These are phyloP conservation scores for Hemibagrus guttatus DNA, from an alignment of 2,797 vertebrate species.

Conservation along the genomic window DNA sequence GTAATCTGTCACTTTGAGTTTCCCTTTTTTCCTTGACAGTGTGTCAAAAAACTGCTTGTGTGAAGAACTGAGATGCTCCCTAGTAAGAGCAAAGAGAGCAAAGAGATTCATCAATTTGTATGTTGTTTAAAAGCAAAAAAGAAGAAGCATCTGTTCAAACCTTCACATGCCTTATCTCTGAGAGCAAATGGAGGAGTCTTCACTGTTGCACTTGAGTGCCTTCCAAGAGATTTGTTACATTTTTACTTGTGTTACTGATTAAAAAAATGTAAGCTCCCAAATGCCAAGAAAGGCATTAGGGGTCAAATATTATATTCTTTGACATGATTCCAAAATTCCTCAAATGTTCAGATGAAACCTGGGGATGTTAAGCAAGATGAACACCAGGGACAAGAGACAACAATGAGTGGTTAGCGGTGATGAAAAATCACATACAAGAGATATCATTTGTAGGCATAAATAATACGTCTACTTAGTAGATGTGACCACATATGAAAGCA, in stretches of 20 bases:
- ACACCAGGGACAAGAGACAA: background rate
- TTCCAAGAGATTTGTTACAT: slow-evolving; percentile 52
- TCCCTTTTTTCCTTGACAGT: background rate
- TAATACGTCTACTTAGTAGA: background rate
- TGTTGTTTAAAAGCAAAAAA: background rate
- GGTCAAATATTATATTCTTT: slow-evolving; percentile 55
- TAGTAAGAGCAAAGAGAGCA: background rate
- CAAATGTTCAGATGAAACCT: slow-evolving; percentile 44
- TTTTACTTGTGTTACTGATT: slow-evolving; percentile 47
- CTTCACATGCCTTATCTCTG: slow-evolving; percentile 2
- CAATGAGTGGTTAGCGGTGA: background rate
- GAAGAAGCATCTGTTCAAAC: background rate
- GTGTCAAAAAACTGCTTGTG: background rate
- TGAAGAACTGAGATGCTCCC: background rate
- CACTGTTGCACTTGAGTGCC: slow-evolving; percentile 43
- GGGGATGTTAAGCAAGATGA: slow-evolving; percentile 36
- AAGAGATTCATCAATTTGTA: slow-evolving; percentile 7
- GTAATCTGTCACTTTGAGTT: background rate
- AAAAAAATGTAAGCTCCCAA: slow-evolving; percentile 33
- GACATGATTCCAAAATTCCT: slow-evolving; percentile 54
- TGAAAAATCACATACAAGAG: slow-evolving; percentile 24
- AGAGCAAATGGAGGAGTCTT: background rate
- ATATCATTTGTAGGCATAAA: slow-evolving; percentile 2
- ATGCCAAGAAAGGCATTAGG: slow-evolving; percentile 48
- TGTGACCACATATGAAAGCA: slow-evolving; percentile 21